A percentile compares a stretch with the other conserved stretches of the same genome.
Conservation (phyloP, 2,113 vertebrate species). For the Ictalurus furcatus region DNA sequence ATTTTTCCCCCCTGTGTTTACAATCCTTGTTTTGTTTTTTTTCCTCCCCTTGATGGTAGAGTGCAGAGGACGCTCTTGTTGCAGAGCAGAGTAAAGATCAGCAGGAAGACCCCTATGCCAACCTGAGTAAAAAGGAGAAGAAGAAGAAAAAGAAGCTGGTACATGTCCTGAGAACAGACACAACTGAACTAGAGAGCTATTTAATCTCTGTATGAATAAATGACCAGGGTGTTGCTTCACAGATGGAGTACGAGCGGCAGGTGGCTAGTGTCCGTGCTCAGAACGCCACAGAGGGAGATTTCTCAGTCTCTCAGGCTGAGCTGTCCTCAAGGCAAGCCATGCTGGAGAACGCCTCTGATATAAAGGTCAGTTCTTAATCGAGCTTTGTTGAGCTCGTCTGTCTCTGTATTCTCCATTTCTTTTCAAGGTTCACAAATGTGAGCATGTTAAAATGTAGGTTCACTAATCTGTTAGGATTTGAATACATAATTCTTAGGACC, state of each 20-base stretch:
- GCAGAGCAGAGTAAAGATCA: conserved; percentile 59
- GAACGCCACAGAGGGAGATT: conserved; percentile 83
- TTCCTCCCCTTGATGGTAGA: conserved; percentile 53
- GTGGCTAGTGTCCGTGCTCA: conserved; percentile 81
- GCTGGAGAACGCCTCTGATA: conserved; percentile 91
- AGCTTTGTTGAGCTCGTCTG: background rate
- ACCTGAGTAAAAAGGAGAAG: conserved; percentile 89
- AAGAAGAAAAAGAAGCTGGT: conserved; percentile 90
- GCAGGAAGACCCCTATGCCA: conserved; percentile 75
- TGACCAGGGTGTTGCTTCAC: background rate
- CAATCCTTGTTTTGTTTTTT: background rate
- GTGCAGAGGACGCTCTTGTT: conserved; percentile 68
- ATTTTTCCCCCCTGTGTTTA: background rate
- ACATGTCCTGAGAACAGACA: background rate
- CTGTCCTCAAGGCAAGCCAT: conserved; percentile 89
- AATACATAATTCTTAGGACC: background rate
- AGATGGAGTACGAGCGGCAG: conserved; percentile 87
- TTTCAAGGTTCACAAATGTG: background rate
- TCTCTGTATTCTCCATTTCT: background rate
- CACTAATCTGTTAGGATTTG: background rate
- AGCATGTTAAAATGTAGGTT: background rate
- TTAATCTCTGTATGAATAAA: background rate
- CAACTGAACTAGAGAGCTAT: background rate
- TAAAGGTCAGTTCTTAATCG: conserved; percentile 75
- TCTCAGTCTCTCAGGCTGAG: conserved; percentile 89